Conservation (phyloP, 2,113 vertebrate genomes). For the Emydocephalus ijimae region DNA sequence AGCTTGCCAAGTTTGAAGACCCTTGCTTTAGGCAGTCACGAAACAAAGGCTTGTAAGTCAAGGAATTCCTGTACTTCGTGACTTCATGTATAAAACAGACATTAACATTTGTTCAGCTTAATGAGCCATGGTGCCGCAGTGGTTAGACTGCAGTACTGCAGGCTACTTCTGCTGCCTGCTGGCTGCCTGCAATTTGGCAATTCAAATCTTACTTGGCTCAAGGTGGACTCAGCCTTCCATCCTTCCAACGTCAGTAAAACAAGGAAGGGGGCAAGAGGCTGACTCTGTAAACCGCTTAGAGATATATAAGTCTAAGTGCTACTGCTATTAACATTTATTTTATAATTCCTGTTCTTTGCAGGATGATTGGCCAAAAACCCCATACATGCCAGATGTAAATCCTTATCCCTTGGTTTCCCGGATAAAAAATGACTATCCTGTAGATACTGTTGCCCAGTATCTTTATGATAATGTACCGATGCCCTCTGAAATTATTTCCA, state of each 20-base stretch:
- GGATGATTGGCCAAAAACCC: constrained; percentile 57
- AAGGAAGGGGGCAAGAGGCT: too few relatives aligned
- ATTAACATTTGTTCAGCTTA: neutral
- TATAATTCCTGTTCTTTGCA: constrained; percentile 31
- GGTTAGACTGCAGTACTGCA: too few relatives aligned
- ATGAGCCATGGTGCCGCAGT: too few relatives aligned
- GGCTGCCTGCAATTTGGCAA: too few relatives aligned
- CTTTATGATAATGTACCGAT: constrained; percentile 45
- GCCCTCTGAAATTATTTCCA: constrained; percentile 4
- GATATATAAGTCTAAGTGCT: too few relatives aligned
- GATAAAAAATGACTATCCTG: constrained; percentile 44
- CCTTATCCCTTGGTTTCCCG: constrained; percentile 16
- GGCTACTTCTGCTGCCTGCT: too few relatives aligned
- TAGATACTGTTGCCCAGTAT: constrained; percentile 33
- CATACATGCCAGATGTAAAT: constrained; percentile 4
- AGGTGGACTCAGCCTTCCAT: too few relatives aligned
- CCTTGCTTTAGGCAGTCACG: neutral
- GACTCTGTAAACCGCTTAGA: too few relatives aligned
- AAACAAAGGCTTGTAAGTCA: neutral
- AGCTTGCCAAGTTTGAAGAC: too few relatives aligned
- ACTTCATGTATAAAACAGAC: neutral
- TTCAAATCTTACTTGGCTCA: too few relatives aligned
- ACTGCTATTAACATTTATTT: constrained; percentile 12
- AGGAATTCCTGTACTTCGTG: neutral
- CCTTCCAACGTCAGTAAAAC: too few relatives aligned